Base-by-base conservation (phyloP, 2,888 invertebrate genomes). In the Meteorus colon region DNA sequence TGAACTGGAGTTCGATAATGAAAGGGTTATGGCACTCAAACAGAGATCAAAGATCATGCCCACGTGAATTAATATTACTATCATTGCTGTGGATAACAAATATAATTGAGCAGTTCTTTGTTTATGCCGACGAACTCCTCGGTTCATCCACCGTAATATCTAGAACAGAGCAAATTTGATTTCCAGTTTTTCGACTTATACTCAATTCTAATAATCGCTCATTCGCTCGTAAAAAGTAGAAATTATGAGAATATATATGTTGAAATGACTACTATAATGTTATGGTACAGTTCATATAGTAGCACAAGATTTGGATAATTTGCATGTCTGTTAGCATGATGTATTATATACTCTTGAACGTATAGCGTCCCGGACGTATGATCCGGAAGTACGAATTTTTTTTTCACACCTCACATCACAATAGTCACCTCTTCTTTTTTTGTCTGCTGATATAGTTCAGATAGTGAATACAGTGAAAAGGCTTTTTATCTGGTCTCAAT, bases 401-500 rank as follows among this genome's bases (percentile, higher is more conserved):
- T 24, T 60, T 1, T 29, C 59, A 73, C 66, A 72, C 76, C 77
- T 70, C 78, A 75, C 68, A 69, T 75, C 75, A 31, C 8, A 34
- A 1, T 34, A 34, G 34, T 74, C 77, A 45, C 78, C 78, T 72
- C 29, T 34, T 70, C 37, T 41, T n/a, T 63, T 29, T 4, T 55
- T 19, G 68, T 45, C 12, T 24, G 73, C 19, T 67, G 69, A 73
- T 74, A 70, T 72, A 67, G 76, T 45, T 14, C 45, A 45, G 45
- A 45, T 45, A 10, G 45, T 76, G 78, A 77, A 79, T 78, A 65
- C 80, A 31, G 60, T 19, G 41, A 68, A 65, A 74, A 77, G 79
- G 79, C 75, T 85, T 85, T 84, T 65, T 51, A 82, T 82, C 73
- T 34, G 34, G 34, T 34, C 8, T 2, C 8, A 8, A 4, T 34